A percentile compares a stretch with the other conserved stretches of the same genome.
Conservation (phyloP, 2,113 vertebrate species). For the Scophthalmus maximus region DNA sequence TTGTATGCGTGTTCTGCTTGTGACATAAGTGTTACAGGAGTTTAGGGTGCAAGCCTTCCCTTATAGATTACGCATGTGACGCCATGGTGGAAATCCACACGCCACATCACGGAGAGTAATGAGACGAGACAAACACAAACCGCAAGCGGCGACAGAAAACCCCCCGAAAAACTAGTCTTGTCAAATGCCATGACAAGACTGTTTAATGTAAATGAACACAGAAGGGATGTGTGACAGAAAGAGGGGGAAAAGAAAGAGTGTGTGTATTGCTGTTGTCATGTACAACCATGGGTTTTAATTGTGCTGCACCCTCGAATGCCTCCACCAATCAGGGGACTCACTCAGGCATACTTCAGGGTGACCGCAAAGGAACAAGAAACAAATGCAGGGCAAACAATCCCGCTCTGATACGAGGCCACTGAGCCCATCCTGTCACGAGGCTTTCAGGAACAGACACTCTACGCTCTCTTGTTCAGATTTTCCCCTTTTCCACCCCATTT, state of each 20-base stretch:
- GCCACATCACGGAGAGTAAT: conserved; percentile 32
- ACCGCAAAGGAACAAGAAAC: conserved; percentile 60
- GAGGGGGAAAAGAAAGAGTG: not conserved
- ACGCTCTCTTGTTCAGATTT: conserved; percentile 6
- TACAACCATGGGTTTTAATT: conserved; percentile 35
- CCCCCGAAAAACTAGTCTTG: conserved; percentile 3
- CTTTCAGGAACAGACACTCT: conserved; percentile 33
- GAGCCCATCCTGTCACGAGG: conserved; percentile 46
- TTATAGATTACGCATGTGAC: conserved; percentile 26
- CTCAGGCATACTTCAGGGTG: conserved; percentile 67
- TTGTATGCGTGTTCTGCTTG: no score
- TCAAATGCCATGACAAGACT: conserved; percentile 50
- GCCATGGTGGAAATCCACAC: conserved; percentile 43
- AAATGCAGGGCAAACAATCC: conserved; percentile 58
- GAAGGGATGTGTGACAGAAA: not conserved
- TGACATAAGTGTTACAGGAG: conserved; percentile 10
- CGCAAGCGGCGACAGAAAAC: conserved; percentile 37
- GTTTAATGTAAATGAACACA: conserved; percentile 55
- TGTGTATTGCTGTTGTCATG: conserved; percentile 23
- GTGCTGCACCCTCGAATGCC: conserved; percentile 32
- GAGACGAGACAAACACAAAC: conserved; percentile 49
- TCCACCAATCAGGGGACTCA: conserved; percentile 68
- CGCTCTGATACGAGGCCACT: conserved; percentile 38
- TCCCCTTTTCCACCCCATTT: conserved; percentile 13
- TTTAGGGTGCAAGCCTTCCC: conserved; percentile 11